These are phyloP conservation scores for Marmota monax DNA, from an alignment of 2,113 vertebrate genomes.

Conservation along the genomic window DNA sequence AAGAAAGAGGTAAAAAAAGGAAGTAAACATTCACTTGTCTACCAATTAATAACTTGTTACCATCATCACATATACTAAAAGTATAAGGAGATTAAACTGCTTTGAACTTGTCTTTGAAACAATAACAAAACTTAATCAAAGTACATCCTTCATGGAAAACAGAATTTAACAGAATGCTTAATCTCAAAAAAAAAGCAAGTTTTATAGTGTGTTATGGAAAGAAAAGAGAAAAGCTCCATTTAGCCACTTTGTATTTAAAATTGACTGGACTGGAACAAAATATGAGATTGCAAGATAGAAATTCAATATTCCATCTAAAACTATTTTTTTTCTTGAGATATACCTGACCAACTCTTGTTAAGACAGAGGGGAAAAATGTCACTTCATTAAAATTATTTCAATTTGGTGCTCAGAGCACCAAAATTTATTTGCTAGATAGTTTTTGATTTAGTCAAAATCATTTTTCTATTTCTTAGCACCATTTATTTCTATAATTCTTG, in stretches of 20 bases:
- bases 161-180: background rate
- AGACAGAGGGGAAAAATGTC: background rate
- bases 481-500: background rate
- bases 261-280: background rate
- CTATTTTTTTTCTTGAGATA: background rate
- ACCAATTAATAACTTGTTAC: slow-evolving; percentile 9
- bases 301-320: background rate
- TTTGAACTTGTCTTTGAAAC: background rate
- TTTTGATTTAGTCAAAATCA: background rate
- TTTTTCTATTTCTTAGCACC: background rate
- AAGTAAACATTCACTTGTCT: slow-evolving; percentile 56
- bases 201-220: background rate
- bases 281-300: background rate
- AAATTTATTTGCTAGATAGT: background rate
- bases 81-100: background rate
- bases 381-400: too few species aligned
- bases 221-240: background rate
- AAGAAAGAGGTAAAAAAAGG: background rate
- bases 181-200: background rate
- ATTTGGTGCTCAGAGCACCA: background rate
- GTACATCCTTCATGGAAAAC: background rate
- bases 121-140: background rate
- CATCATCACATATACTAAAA: background rate
- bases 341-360: background rate
- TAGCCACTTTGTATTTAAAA: background rate